These are phyloP conservation scores for Porites divaricata DNA, from an alignment of 92 coral and sea anemone genomes.

Conservation along the genomic window DNA sequence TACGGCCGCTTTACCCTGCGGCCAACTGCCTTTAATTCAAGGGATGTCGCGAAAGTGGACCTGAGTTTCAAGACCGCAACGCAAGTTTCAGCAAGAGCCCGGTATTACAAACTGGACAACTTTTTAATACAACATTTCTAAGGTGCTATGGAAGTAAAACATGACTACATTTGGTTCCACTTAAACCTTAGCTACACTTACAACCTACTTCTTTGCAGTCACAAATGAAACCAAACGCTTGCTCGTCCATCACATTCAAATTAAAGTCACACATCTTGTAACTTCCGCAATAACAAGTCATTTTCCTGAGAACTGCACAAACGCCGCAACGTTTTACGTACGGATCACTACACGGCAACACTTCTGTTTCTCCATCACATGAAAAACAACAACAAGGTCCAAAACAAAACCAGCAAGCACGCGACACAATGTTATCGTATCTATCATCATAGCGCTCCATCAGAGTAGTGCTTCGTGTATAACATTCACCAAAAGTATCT, in stretches of 20 bases:
- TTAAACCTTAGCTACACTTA: background rate
- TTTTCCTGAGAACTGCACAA: slow-evolving; percentile 49
- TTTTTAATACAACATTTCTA: too few relatives aligned
- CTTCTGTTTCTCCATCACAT: slow-evolving; percentile 72
- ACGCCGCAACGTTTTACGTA: slow-evolving; percentile 41
- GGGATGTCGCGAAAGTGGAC: too few relatives aligned
- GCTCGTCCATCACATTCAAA: slow-evolving; percentile 63
- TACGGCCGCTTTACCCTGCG: too few relatives aligned
- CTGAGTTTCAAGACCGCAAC: too few relatives aligned
- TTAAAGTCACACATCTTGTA: slow-evolving; percentile 43
- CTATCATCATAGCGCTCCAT: slow-evolving; percentile 70
- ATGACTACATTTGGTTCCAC: too few relatives aligned
- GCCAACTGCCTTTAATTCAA: too few relatives aligned
- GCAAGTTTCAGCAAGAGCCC: too few relatives aligned
- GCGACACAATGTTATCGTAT: slow-evolving; percentile 35
- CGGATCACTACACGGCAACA: slow-evolving; percentile 70
- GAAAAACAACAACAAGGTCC: slow-evolving; percentile 80
- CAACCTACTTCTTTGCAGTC: slow-evolving; percentile 45
- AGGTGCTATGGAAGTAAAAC: too few relatives aligned
- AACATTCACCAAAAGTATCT: slow-evolving; percentile 73
- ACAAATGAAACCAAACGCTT: slow-evolving; percentile 82
- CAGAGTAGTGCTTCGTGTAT: slow-evolving; percentile 50
- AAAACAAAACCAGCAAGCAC: slow-evolving; percentile 59
- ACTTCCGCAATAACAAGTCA: slow-evolving; percentile 78
- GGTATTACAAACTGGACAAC: too few relatives aligned